Base-by-base conservation (phyloP, 1,140 invertebrate genomes). In the Oryctes rhinoceros region DNA sequence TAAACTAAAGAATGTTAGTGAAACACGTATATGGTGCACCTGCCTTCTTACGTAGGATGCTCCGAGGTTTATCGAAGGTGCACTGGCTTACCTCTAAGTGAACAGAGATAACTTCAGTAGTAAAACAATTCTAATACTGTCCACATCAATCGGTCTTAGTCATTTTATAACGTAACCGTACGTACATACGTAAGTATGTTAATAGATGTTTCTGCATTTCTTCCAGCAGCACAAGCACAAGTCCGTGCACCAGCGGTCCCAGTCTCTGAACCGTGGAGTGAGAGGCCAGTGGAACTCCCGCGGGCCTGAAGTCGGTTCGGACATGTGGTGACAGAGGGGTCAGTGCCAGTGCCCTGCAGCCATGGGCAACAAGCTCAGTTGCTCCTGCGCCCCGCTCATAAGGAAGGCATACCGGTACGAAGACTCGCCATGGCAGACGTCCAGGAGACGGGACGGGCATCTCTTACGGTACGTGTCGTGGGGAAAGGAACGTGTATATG, bases 311-410 rank as follows among this genome's bases (percentile, higher is more conserved):
- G 75, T 82, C 89, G 89, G 88, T 81, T 86, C 86, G 89, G 91
- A 87, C 85, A 93, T 92, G 91, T 93, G 92, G 92, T 93, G 92
- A 93, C 92, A 93, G 90, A 91, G 92, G 91, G 91, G 84, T 80
- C 85, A 86, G 85, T 85, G 85, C 82, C 85, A 86, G 85, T 86
- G 86, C 83, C 84, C 85, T 65, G 82, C 80, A 76, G 89, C 88
- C 86, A 98, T 98, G 96, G 96, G 97, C 89, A 98, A 98, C 91
- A 98, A 98, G 91, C 90, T 98, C 86, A 96, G 95, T 88, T 97
- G 96, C 90, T 97, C 95, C 84, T 98, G 97, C 90, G 96, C 96
- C 84, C 97, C 97, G 81, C 91, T 98, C 84, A 94, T 97, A 87
- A 93, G 96, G 90, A 97, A 97, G 90, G 95, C 94, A 84, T 98